Percentiles rank a stretch among this genome's conserved stretches.
phyloP scores from a whole-genome alignment of 2,888 invertebrate genomes.

The Fragum whitleyi region DNA sequence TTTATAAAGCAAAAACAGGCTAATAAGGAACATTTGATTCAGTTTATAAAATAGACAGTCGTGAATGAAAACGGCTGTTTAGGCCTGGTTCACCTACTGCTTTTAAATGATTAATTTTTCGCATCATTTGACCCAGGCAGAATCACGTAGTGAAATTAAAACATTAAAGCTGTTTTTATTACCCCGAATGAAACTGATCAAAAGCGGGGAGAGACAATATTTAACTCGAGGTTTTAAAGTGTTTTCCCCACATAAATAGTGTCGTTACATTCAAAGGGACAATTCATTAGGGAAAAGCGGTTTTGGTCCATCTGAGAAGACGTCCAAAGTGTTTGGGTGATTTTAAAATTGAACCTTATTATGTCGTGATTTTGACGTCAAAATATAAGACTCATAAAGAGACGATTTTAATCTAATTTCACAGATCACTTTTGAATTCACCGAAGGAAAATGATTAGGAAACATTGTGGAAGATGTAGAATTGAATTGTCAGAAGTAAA shows the following conservation, averaged over 20 bases:
- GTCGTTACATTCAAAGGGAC: conserved; percentile 21
- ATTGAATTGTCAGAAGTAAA: too few species aligned
- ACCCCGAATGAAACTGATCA: conserved; percentile 50
- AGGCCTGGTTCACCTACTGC: conserved; percentile 7
- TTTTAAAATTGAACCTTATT: too few species aligned
- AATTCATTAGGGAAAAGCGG: background rate
- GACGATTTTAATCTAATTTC: too few species aligned
- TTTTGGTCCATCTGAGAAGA: background rate
- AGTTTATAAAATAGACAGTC: conserved; percentile 14
- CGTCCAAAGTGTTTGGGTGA: background rate
- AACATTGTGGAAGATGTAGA: too few species aligned
- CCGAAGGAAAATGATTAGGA: too few species aligned
- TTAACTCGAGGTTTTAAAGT: conserved; percentile 19
- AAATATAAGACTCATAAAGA: too few species aligned
- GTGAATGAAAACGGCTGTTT: conserved; percentile 15
- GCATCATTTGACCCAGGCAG: conserved; percentile 49
- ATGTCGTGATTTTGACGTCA: too few species aligned
- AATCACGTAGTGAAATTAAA: conserved; percentile 51
- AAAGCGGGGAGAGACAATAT: conserved; percentile 43
- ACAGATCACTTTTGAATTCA: too few species aligned
- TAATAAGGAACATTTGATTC: conserved; percentile 1
- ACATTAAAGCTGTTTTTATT: conserved; percentile 55
- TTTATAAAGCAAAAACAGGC: background rate
- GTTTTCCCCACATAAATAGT: conserved; percentile 19
- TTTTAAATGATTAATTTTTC: conserved; percentile 55